These are phyloP conservation scores for Noctilio leporinus DNA, from an alignment of 2,113 vertebrate genomes.

Conservation along the genomic window DNA sequence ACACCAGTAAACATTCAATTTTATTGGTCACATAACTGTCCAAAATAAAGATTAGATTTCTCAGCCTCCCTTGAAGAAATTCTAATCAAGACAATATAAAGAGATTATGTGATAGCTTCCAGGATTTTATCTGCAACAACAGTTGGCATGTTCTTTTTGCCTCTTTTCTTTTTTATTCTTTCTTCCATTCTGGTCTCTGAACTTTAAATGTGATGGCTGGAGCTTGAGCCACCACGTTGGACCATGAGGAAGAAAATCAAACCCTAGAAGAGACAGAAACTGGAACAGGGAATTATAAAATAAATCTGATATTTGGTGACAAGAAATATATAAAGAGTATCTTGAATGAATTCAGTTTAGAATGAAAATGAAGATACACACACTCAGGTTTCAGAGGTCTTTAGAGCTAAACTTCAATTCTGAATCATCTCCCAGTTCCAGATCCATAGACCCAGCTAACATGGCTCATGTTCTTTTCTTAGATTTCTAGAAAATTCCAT, in stretches of 20 bases:
- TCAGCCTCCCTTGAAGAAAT: background rate
- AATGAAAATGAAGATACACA: background rate
- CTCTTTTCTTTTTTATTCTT: background rate
- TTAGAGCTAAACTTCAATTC: background rate
- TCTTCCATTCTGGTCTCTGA: background rate
- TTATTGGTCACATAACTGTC: background rate
- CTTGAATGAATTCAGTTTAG: background rate
- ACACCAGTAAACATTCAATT: background rate
- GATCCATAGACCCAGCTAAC: background rate
- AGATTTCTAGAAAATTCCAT: background rate
- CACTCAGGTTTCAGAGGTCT: background rate
- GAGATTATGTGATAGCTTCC: background rate
- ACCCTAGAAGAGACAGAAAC: background rate
- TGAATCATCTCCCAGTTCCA: background rate
- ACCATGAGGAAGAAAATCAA: background rate
- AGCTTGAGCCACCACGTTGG: background rate
- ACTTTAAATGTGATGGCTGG: background rate
- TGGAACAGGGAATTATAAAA: constrained; percentile 7
- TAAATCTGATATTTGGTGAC: background rate
- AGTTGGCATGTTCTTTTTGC: background rate
- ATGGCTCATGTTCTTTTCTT: background rate
- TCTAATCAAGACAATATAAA: background rate
- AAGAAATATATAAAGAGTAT: background rate
- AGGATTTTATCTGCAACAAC: background rate
- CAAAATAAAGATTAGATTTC: background rate